A percentile compares a stretch with the other conserved stretches of the same genome.
These are phyloP conservation scores for Platycheirus rosarum DNA, from an alignment of 2,888 invertebrate genomes.

Conservation along the genomic window DNA sequence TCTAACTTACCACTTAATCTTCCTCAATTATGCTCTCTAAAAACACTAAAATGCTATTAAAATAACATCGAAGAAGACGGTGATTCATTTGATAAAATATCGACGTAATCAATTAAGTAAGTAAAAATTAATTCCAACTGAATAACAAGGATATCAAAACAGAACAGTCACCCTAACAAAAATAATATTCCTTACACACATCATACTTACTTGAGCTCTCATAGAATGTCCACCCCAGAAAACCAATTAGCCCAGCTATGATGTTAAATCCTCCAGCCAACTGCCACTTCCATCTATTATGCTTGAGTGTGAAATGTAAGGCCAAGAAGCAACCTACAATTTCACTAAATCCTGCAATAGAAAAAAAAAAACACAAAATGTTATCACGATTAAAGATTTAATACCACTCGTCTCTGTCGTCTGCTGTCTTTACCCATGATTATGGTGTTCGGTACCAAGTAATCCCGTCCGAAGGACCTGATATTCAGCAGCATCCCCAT, in stretches of 20 bases:
- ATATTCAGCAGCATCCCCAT: slow-evolving; percentile 83
- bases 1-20: no score
- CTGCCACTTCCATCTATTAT: slow-evolving; percentile 82
- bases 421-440: slow-evolving; percentile 80
- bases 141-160: no score
- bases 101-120: no score
- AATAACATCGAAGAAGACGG: no score
- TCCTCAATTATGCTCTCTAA: no score
- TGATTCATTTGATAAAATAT: no score
- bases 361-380: slow-evolving; percentile 1
- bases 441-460: slow-evolving; percentile 81
- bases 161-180: no score
- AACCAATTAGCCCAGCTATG: slow-evolving; percentile 81
- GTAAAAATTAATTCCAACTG: no score
- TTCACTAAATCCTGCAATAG: slow-evolving; percentile 80
- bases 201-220: slow-evolving; percentile 78
- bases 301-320: slow-evolving; percentile 80
- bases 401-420: background rate
- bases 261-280: slow-evolving; percentile 81
- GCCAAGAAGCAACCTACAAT: slow-evolving; percentile 82
- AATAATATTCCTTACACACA: no score
- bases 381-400: slow-evolving; percentile 30
- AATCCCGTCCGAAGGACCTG: slow-evolving; percentile 82
- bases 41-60: no score
- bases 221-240: slow-evolving; percentile 81